These are phyloP conservation scores for Cherax quadricarinatus DNA, from an alignment of 1,140 invertebrate genomes.

Conservation along the genomic window DNA sequence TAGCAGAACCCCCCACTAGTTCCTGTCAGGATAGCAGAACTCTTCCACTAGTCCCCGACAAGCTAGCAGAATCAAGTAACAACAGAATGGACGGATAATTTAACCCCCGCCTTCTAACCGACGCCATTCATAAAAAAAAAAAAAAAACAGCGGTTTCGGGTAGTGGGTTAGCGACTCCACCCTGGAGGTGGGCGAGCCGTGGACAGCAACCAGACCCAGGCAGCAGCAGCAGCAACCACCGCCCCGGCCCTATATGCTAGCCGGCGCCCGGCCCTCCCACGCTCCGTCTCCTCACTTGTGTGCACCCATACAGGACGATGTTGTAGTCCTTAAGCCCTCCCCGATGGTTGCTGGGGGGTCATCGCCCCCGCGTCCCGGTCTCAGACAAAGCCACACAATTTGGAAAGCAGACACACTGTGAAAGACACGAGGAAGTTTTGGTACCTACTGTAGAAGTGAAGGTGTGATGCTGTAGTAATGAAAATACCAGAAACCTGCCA, in stretches of 20 bases:
- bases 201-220: not conserved
- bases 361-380: too few relatives aligned
- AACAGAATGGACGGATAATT: not conserved
- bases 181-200: not conserved
- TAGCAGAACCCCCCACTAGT: not conserved
- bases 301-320: not conserved
- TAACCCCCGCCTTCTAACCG: not conserved
- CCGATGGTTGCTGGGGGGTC: too few relatives aligned
- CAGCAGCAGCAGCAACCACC: too few relatives aligned
- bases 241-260: slow-evolving; percentile 7
- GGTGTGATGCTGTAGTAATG: too few relatives aligned
- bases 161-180: slow-evolving; percentile 16
- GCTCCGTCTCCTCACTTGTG: not conserved
- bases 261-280: slow-evolving; percentile 33
- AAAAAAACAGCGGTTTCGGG: slow-evolving; percentile 32
- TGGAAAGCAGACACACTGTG: too few relatives aligned
- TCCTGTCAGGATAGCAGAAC: not conserved
- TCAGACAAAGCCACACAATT: too few relatives aligned
- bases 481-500: too few relatives aligned
- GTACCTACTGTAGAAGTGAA: too few relatives aligned
- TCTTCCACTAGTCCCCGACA: not conserved
- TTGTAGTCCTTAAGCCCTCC: too few relatives aligned
- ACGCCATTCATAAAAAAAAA: slow-evolving; percentile 45
- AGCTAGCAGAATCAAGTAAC: not conserved
- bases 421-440: too few relatives aligned